Evolutionary conservation across 2,113 vertebrate genomes (phyloP).

Genomic region (Urocolius indicus): DNA sequence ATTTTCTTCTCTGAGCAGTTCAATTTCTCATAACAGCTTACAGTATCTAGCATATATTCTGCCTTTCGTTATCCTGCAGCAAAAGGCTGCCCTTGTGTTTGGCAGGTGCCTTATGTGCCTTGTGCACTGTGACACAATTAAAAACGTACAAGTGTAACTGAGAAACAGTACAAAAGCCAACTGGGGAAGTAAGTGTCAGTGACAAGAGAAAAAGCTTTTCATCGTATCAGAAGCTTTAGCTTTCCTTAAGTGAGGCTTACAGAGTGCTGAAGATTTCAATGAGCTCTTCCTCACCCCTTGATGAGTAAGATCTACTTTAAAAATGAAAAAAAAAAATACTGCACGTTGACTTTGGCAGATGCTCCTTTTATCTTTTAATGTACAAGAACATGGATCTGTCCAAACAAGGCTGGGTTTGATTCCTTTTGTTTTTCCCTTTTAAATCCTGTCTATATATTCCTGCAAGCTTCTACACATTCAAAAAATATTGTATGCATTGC

Average conservation of each 20-base stretch:
- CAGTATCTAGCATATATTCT: not conserved
- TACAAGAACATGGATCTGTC: not conserved
- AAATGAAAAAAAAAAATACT: not conserved
- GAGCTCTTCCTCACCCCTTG: not conserved
- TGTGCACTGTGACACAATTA: not conserved
- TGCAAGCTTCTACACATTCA: not conserved
- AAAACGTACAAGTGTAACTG: not conserved
- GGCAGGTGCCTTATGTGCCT: not conserved
- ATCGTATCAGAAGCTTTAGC: not conserved
- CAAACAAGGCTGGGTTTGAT: not conserved
- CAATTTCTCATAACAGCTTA: not conserved
- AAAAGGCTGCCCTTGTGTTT: not conserved
- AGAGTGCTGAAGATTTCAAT: not conserved
- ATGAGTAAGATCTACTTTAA: not conserved
- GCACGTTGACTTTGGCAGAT: not conserved
- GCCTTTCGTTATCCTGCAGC: not conserved
- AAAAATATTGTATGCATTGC: not conserved
- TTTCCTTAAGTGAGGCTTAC: not conserved
- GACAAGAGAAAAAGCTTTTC: conserved; percentile 29
- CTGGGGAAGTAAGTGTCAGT: not conserved
- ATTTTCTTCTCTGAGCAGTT: not conserved
- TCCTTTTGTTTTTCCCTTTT: not conserved
- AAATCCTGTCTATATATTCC: not conserved
- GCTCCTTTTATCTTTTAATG: not conserved
- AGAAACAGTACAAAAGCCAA: not conserved